These are phyloP conservation scores for Lasiurus borealis DNA, from an alignment of 2,113 vertebrate genomes.

Conservation along the genomic window DNA sequence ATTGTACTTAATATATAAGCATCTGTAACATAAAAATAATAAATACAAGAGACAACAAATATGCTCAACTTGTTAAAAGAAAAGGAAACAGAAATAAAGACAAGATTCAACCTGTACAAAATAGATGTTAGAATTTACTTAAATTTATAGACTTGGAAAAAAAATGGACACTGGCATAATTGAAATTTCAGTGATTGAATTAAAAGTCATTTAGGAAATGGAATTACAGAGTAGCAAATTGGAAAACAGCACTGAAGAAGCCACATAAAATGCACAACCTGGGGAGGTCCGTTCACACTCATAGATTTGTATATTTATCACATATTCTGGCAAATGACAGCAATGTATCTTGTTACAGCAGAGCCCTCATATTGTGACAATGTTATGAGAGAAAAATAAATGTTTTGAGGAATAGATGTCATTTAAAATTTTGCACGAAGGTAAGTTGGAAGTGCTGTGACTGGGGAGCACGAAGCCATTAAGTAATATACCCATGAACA, in stretches of 20 bases:
- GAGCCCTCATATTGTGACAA: neutral
- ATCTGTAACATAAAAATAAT: neutral
- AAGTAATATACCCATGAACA: neutral
- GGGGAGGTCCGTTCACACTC: accelerated
- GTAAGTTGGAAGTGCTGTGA: neutral
- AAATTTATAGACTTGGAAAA: neutral
- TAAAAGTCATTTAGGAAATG: neutral
- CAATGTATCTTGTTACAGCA: neutral
- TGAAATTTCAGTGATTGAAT: neutral
- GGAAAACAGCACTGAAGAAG: neutral
- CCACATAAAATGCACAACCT: neutral
- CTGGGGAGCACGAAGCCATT: neutral
- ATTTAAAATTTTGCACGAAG: neutral
- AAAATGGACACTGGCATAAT: neutral
- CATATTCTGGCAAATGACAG: neutral
- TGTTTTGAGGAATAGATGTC: neutral
- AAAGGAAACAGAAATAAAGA: neutral
- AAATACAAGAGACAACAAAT: neutral
- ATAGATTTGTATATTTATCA: neutral
- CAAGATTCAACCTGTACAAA: neutral
- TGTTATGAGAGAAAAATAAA: neutral
- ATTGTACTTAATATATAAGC: neutral
- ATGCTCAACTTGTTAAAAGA: neutral
- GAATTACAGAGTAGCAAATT: neutral
- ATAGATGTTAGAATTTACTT: neutral